phyloP scores from a whole-genome alignment of 2,888 invertebrate genomes.

The Coelopa pilipes region DNA sequence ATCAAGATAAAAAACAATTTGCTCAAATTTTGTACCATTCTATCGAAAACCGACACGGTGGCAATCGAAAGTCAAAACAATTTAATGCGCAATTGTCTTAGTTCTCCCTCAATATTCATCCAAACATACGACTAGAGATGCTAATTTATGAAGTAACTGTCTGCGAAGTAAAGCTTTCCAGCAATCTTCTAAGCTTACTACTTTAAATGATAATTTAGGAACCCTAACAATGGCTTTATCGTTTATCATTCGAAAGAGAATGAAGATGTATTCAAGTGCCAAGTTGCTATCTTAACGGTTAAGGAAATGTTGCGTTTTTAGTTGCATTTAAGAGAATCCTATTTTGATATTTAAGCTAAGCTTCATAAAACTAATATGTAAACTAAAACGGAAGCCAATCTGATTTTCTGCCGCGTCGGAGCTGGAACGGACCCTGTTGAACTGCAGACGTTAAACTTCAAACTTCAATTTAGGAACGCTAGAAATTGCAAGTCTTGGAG shows the following conservation, averaged over 20 bases:
- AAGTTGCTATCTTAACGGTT: constrained; percentile 22
- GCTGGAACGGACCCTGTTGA: too few relatives aligned
- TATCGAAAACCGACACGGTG: background rate
- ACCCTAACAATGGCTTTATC: background rate
- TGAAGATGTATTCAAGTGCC: constrained; percentile 26
- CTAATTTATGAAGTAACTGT: constrained; percentile 6
- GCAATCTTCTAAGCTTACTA: background rate
- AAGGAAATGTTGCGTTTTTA: constrained; percentile 12
- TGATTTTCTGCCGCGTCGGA: too few relatives aligned
- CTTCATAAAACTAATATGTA: background rate
- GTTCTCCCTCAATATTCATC: background rate
- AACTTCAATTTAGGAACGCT: too few relatives aligned
- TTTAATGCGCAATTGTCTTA: background rate
- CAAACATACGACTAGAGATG: constrained; percentile 20
- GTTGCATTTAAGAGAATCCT: background rate
- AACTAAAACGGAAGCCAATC: background rate
- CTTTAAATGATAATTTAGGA: background rate
- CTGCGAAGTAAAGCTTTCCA: constrained; percentile 12
- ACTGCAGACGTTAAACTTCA: too few relatives aligned
- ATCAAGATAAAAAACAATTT: background rate
- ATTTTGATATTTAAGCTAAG: background rate
- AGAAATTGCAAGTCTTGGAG: too few relatives aligned
- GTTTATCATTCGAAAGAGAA: constrained; percentile 1
- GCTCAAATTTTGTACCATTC: constrained; percentile 1
- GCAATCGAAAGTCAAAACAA: background rate